Evolutionary conservation across 2,113 vertebrate genomes (phyloP).

Genomic region (Irena cyanogastra): DNA sequence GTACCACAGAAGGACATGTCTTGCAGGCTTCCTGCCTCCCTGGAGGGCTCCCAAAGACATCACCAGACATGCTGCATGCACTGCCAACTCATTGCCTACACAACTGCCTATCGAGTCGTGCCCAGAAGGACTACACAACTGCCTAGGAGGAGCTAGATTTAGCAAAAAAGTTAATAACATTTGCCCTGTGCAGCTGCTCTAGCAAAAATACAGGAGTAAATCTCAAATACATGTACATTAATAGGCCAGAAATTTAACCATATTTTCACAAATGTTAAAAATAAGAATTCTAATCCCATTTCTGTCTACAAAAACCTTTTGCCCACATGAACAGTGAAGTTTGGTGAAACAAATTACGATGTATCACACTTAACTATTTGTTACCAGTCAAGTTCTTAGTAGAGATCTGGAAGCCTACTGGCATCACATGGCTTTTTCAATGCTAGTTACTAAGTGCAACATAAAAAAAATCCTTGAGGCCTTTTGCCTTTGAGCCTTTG

Average conservation of each 20-base stretch:
- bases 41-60: not conserved
- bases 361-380: not conserved
- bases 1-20: not conserved
- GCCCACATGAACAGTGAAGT: not conserved
- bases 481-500: not conserved
- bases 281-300: not conserved
- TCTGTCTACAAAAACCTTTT: not conserved
- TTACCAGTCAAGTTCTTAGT: not conserved
- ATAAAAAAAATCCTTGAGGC: not conserved
- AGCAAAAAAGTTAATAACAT: not conserved
- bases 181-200: not conserved
- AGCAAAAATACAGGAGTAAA: not conserved
- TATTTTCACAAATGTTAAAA: not conserved
- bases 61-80: not conserved
- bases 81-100: not conserved
- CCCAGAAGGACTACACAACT: not conserved
- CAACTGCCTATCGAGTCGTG: not conserved
- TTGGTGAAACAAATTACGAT: not conserved
- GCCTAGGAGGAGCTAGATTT: not conserved
- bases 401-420: not conserved
- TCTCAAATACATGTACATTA: not conserved
- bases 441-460: constrained; percentile 7
- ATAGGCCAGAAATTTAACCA: not conserved
- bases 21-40: not conserved
- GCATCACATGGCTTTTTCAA: not conserved